Conservation (phyloP, 2,113 vertebrate species). For the Rhynchopsitta pachyrhyncha region DNA sequence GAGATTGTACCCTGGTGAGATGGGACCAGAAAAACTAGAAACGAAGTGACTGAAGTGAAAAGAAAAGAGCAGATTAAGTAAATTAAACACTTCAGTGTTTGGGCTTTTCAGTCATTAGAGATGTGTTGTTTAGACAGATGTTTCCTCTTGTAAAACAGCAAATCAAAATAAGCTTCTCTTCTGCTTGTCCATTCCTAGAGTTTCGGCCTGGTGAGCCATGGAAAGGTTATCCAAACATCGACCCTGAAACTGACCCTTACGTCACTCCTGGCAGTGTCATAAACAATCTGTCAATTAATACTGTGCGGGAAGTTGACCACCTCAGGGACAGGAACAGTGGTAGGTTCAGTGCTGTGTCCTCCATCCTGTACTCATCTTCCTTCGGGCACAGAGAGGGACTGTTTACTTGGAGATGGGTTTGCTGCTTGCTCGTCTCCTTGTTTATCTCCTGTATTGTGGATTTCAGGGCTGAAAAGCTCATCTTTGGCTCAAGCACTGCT, state of each 20-base stretch:
- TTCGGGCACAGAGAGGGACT: no score
- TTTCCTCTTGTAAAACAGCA: neutral
- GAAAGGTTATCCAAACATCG: slow-evolving; percentile 99
- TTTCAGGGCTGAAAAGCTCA: neutral
- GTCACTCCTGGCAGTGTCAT: slow-evolving; percentile 99
- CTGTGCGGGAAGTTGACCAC: slow-evolving; percentile 99
- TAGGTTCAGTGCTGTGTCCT: slow-evolving; percentile 53
- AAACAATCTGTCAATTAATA: slow-evolving; percentile 98
- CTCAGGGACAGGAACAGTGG: slow-evolving; percentile 99
- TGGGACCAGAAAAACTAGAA: neutral
- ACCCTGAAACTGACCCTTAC: slow-evolving; percentile 99
- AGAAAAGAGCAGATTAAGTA: neutral
- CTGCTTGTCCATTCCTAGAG: slow-evolving; percentile 75
- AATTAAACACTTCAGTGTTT: neutral
- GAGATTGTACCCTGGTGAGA: neutral
- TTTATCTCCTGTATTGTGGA: neutral
- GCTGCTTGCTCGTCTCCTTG: neutral
- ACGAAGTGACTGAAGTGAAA: neutral
- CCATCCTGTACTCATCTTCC: neutral
- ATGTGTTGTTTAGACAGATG: neutral
- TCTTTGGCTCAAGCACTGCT: neutral
- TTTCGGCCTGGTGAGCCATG: slow-evolving; percentile 99
- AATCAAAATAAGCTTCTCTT: neutral
- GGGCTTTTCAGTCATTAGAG: neutral
- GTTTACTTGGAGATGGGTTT: neutral